Conservation (phyloP, 2,888 invertebrate species). For the Monoplex corrugatus region DNA sequence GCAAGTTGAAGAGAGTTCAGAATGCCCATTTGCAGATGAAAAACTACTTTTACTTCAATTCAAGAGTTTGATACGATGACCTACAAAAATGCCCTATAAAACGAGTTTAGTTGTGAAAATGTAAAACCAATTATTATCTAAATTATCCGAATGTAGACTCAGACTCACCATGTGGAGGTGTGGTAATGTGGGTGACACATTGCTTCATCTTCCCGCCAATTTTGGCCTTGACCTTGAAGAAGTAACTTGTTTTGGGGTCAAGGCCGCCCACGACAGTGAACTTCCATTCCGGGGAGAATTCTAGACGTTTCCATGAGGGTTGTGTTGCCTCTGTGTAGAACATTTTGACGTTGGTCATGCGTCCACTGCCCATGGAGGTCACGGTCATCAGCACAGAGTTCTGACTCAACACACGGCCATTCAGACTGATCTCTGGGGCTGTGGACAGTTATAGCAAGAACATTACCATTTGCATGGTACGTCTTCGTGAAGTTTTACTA, state of each 20-base stretch:
- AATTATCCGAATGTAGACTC: neutral
- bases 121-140: too few relatives aligned
- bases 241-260: conserved; percentile 45
- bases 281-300: conserved; percentile 38
- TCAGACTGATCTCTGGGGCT: conserved; percentile 47
- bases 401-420: conserved; percentile 38
- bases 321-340: conserved; percentile 43
- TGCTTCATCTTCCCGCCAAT: conserved; percentile 45
- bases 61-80: too few relatives aligned
- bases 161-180: conserved; percentile 40
- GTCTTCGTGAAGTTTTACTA: too few relatives aligned
- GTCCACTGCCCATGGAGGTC: conserved; percentile 8
- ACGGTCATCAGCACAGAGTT: conserved; percentile 47
- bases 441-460: too few relatives aligned
- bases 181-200: conserved; percentile 45
- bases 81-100: too few relatives aligned
- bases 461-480: too few relatives aligned
- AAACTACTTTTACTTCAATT: too few relatives aligned
- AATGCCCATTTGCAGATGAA: too few relatives aligned
- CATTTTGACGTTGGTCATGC: conserved; percentile 37
- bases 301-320: conserved; percentile 46
- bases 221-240: conserved; percentile 47
- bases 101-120: too few relatives aligned
- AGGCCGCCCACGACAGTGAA: conserved; percentile 49
- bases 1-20: too few relatives aligned